Evolutionary conservation across 2,113 vertebrate genomes (phyloP), one percentile per base, ranked within the genome.

Genomic region (Limanda limanda): DNA sequence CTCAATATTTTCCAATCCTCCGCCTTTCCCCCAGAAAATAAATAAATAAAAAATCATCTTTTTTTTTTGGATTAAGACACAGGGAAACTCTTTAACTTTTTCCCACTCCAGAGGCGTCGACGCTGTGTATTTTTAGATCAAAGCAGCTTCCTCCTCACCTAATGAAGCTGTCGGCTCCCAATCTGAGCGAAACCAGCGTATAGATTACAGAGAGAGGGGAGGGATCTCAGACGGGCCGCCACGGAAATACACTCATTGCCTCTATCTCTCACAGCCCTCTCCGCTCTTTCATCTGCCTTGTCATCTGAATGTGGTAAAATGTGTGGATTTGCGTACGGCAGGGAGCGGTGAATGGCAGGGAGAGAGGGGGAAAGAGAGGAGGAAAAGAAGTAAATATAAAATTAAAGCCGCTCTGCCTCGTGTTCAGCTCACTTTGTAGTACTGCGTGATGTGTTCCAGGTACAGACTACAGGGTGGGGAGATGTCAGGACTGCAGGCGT

Each of bases 101-200:
- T 86, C 68, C 68, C 70, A 79, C 84, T 90, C 81, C 75, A 68
- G 84, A 88, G 88, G 83, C 79, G 25, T 79, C 76, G 80, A 84
- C 73, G 69, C 61, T 68, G 70, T 75, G 55, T 92, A 93, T 92
- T 92, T 94, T 92, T 93, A 93, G 92, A 92, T 92, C 87, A 94
- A 93, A 94, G 90, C 80, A 56, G 56, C 84, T 21, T 64, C 77
- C 74, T 67, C 80, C 18, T 74, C 86, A 85, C 88, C 83, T 91
- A 94, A 94, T 93, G 92, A 92, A 93, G 86, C 84, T 86, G 91
- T 91, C 84, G 68, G 74, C 86, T 86, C 84, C 75, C 87, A 85
- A 87, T 90, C 88, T 79, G 78, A 87, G 78, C 74, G 78, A 84
- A 90, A 71, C 54, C 81, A 77, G 88, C 67, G 78, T 88, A 88